These are phyloP conservation scores for Thermophis baileyi DNA, from an alignment of 2,113 vertebrate genomes.

Conservation along the genomic window DNA sequence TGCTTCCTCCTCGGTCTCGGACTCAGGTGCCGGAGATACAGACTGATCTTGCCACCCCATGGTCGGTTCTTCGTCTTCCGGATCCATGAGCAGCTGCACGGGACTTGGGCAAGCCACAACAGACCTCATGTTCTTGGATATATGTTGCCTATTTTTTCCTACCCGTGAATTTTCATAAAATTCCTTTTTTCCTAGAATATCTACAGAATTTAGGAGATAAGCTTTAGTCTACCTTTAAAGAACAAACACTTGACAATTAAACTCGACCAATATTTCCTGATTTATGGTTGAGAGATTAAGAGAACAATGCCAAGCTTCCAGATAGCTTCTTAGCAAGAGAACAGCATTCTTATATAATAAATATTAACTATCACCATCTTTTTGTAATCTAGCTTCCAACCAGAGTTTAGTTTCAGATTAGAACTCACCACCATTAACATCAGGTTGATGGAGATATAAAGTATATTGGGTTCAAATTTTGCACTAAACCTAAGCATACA, in stretches of 20 bases:
- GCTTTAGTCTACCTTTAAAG: neutral
- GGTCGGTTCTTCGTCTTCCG: too few species aligned
- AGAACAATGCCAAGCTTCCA: neutral
- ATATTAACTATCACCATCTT: neutral
- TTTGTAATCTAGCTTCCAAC: neutral
- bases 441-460: neutral
- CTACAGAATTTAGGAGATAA: neutral
- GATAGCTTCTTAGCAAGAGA: neutral
- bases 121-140: neutral
- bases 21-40: too few species aligned
- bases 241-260: neutral
- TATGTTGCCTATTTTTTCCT: neutral
- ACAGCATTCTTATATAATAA: neutral
- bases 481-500: neutral
- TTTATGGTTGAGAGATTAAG: neutral
- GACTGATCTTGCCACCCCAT: too few species aligned
- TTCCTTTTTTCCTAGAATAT: neutral
- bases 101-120: too few species aligned
- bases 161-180: neutral
- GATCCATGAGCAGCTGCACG: too few species aligned
- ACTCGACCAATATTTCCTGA: neutral
- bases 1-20: too few species aligned
- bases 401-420: neutral
- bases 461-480: neutral
- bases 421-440: neutral